Conservation (phyloP, 2,113 vertebrate species). For the Numenius arquata region DNA sequence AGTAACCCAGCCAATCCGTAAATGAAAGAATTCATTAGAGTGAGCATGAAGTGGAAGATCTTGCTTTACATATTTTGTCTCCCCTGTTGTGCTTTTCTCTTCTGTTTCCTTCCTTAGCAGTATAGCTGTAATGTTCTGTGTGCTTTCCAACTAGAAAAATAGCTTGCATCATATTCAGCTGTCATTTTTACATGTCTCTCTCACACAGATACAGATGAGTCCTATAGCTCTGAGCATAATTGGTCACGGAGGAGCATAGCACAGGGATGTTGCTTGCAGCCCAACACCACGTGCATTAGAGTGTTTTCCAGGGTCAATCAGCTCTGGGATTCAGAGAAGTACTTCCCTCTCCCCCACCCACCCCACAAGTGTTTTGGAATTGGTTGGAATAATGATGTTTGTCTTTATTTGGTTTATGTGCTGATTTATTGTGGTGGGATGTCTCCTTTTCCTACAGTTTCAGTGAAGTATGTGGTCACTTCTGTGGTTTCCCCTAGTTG, state of each 20-base stretch:
- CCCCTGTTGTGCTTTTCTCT: not conserved
- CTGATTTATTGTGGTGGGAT: not conserved
- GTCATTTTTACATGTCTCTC: not conserved
- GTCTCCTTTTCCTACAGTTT: not conserved
- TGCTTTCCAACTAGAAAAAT: not conserved
- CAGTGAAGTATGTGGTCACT: not conserved
- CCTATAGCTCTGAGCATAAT: not conserved
- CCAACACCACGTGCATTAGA: not conserved
- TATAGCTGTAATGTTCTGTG: not conserved
- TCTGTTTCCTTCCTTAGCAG: not conserved
- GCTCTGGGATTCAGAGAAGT: not conserved
- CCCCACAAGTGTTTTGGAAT: not conserved
- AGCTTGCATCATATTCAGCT: not conserved
- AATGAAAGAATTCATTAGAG: not conserved
- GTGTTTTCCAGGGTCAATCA: not conserved
- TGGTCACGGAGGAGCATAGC: not conserved
- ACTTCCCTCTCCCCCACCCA: not conserved
- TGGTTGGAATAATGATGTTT: not conserved
- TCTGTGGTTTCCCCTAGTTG: not conserved
- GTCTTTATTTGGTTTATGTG: not conserved
- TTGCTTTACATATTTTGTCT: not conserved
- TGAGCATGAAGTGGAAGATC: not conserved
- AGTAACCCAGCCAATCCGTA: not conserved
- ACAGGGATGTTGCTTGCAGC: not conserved
- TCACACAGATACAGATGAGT: not conserved